Evolutionary conservation across 1,140 invertebrate species (phyloP).

Genomic region (Zophobas morio): DNA sequence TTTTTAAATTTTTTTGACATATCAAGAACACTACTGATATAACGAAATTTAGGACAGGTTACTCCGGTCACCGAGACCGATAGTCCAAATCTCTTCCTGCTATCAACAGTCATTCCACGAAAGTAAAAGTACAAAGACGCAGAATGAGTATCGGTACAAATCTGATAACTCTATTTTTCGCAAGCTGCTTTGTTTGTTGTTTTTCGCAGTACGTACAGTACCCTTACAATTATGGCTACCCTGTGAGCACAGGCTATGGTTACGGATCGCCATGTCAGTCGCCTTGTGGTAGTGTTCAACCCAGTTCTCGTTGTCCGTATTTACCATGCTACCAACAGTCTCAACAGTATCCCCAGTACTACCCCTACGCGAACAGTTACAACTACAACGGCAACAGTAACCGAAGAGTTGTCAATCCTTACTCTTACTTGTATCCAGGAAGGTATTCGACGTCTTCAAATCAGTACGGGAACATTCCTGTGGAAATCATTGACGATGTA

Average conservation of each 20-base stretch:
- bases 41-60: background rate
- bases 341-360: background rate
- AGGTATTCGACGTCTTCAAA: background rate
- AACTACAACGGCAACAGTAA: slow-evolving; percentile 4
- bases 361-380: background rate
- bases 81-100: slow-evolving; percentile 3
- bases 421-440: background rate
- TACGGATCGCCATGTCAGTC: slow-evolving; percentile 17
- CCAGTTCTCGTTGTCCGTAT: slow-evolving; percentile 15
- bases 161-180: background rate
- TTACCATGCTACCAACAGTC: slow-evolving; percentile 23
- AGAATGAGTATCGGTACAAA: slow-evolving; percentile 20
- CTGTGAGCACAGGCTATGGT: background rate
- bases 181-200: slow-evolving; percentile 4
- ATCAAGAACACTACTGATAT: background rate
- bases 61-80: slow-evolving; percentile 18
- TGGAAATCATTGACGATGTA: slow-evolving; percentile 27
- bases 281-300: slow-evolving; percentile 19
- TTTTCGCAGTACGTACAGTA: slow-evolving; percentile 1
- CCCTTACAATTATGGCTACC: slow-evolving; percentile 14
- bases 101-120: background rate
- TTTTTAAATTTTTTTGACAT: no score
- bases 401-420: background rate
- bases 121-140: slow-evolving; percentile 15
- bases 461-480: slow-evolving; percentile 15